These are phyloP conservation scores for Illadopsis cleaveri DNA, from an alignment of 2,113 vertebrate genomes.

Conservation along the genomic window DNA sequence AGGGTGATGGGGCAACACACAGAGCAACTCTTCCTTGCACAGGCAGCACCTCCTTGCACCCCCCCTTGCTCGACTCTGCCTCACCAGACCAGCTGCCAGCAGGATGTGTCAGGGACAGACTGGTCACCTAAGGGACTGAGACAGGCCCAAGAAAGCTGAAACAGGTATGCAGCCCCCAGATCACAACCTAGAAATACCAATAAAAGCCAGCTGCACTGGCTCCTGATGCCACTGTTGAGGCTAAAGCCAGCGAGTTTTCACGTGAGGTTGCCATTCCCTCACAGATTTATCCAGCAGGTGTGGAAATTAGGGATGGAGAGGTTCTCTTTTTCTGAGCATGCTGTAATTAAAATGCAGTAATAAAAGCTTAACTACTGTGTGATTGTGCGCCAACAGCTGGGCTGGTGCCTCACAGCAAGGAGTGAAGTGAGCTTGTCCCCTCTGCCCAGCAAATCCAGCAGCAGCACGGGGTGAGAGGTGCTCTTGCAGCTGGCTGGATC, in stretches of 20 bases:
- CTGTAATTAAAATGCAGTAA: neutral
- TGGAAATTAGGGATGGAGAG: neutral
- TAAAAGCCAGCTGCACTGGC: neutral
- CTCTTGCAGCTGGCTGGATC: neutral
- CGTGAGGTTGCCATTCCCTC: neutral
- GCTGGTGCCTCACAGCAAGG: neutral
- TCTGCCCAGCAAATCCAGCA: neutral
- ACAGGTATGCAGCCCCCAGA: neutral
- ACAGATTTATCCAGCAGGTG: neutral
- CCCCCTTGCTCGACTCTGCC: rapidly evolving
- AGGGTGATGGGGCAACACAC: neutral
- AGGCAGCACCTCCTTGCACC: neutral
- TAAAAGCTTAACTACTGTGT: neutral
- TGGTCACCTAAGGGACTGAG: neutral
- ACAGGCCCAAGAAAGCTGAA: neutral
- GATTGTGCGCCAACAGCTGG: neutral
- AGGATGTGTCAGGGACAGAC: neutral
- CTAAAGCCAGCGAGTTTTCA: neutral
- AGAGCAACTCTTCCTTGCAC: rapidly evolving
- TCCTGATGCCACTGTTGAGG: neutral
- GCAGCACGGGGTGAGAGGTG: rapidly evolving
- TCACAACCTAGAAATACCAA: neutral
- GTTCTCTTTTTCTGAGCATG: neutral
- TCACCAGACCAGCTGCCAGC: neutral
- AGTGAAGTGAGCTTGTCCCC: neutral